These are phyloP conservation scores for Crambe crambe DNA, from an alignment of 37 sponge, comb jelly and placozoan species.

Conservation along the genomic window DNA sequence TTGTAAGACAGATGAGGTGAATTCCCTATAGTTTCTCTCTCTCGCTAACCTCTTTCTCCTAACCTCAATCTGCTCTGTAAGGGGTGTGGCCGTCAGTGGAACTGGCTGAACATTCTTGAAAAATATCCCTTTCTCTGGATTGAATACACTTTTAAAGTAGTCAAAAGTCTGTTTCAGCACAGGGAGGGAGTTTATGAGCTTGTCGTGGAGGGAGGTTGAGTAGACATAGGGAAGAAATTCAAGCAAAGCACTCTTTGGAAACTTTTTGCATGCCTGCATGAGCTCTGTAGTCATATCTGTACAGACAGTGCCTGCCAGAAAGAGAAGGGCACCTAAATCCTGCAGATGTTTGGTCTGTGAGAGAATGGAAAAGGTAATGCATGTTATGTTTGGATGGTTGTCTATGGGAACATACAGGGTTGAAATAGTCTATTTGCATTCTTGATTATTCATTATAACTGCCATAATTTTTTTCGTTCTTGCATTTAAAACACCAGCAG, in stretches of 20 bases:
- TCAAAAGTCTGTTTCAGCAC: background rate
- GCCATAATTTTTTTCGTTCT: too few relatives aligned
- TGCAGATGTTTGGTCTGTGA: constrained; percentile 6
- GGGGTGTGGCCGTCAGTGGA: background rate
- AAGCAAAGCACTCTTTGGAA: background rate
- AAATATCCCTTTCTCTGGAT: background rate
- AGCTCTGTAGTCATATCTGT: constrained; percentile 14
- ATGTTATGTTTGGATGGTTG: too few relatives aligned
- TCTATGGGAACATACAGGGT: too few relatives aligned
- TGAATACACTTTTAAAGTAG: background rate
- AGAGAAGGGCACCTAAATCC: constrained; percentile 11
- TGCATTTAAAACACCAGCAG: too few relatives aligned
- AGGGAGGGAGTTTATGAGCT: constrained; percentile 1
- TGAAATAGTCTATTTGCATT: too few relatives aligned
- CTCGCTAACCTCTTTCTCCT: background rate
- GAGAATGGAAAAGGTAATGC: background rate
- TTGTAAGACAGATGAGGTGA: too few relatives aligned
- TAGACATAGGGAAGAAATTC: background rate
- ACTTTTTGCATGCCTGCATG: background rate
- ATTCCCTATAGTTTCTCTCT: too few relatives aligned
- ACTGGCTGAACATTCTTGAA: background rate
- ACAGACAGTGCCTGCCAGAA: constrained; percentile 16
- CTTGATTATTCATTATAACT: too few relatives aligned
- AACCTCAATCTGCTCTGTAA: background rate
- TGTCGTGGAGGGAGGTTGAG: background rate